Base-by-base conservation (phyloP, 2,797 vertebrate genomes). In the Eospalax fontanierii region DNA sequence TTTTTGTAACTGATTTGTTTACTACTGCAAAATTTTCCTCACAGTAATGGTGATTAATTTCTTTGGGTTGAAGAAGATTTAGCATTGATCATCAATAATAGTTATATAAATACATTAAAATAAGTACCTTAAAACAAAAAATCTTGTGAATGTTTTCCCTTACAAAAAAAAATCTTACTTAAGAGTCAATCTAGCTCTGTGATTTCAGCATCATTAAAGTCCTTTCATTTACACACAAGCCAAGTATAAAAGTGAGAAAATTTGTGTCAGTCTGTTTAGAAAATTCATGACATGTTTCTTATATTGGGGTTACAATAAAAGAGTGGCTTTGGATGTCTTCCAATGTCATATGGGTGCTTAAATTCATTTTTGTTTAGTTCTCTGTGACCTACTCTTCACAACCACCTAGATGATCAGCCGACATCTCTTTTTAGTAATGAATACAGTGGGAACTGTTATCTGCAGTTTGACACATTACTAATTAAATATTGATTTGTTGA, bases 401-500 rank as follows among this genome's bases (percentile, higher is more conserved):
- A 50, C 0, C 21, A 24, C 70, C 61, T 40, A 50, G 35, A 21
- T 93, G 93, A 97, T 86, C 87, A 97, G 80, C 18, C 16, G 26
- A n/a, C 50, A 73, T 95, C 95, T 96, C 65, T 26, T 79, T 93
- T 95, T 95, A 74, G 75, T 68, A 94, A 15, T 66, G 86, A 30
- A 97, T 68, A 87, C 8, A 35, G 28, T 80, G 97, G 96, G 97
- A 94, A 96, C 80, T 96, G 91, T 80, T 82, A 83, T 96, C 96
- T 95, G 54, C 21, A 90, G 15, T 96, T 89, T 96, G 97, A 97
- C 96, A 96, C 95, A 85, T 95, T 97, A 92, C 97, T 98, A 98
- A 98, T 98, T 98, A 98, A 98, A 98, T 98, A 98, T 98, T 98
- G 98, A 98, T 98, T 98, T 98, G 95, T 97, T 84, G 46, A 93